Conservation (phyloP, 2,113 vertebrate species). For the Proteles cristata region DNA sequence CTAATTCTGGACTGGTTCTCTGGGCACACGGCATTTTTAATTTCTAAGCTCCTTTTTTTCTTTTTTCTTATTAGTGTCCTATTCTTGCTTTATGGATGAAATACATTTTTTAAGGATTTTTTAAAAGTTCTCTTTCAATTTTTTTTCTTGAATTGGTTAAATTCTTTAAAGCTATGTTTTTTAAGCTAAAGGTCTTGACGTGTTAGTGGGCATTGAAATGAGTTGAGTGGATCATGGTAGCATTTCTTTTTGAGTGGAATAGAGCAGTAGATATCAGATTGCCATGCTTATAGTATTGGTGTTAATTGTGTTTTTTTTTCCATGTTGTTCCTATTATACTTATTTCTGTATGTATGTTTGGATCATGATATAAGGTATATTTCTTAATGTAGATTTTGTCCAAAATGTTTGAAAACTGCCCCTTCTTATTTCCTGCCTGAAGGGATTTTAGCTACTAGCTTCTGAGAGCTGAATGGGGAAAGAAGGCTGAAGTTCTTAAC, state of each 20-base stretch:
- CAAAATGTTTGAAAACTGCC: constrained; percentile 24
- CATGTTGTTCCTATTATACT: neutral
- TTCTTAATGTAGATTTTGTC: constrained; percentile 22
- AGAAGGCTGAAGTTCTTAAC: neutral
- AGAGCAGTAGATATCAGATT: neutral
- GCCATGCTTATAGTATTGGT: neutral
- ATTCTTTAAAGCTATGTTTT: neutral
- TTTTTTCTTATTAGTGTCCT: neutral
- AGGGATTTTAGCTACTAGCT: neutral
- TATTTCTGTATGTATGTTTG: neutral
- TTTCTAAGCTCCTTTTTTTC: neutral
- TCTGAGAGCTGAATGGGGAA: neutral
- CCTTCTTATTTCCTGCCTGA: neutral
- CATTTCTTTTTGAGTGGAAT: neutral
- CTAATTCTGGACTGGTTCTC: neutral
- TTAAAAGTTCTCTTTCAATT: neutral
- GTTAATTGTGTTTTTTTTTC: neutral
- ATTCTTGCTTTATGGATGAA: neutral
- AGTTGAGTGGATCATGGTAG: neutral
- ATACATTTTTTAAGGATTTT: neutral
- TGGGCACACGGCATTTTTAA: neutral
- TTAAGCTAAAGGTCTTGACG: neutral
- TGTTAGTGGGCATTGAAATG: neutral
- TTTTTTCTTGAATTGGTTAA: neutral
- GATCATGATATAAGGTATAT: neutral